phyloP scores from a whole-genome alignment of 53 echinoderm and acorn worm genomes.

The Luidia sarsii region DNA sequence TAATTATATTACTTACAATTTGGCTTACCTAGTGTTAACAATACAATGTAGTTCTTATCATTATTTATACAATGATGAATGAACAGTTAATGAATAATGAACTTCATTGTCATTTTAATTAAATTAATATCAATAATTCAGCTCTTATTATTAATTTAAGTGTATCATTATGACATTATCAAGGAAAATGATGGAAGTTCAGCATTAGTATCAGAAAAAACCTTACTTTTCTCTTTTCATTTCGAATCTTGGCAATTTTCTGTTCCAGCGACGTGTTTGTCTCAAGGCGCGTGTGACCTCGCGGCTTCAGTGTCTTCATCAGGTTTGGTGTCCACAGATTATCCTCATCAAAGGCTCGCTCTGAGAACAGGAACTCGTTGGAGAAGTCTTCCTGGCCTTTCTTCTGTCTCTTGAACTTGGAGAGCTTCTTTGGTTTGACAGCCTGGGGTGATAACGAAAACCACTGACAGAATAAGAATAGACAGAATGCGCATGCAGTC shows the following conservation, averaged over 20 bases:
- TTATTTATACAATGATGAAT: no score
- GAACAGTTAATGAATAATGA: no score
- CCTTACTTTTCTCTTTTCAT: constrained; percentile 79
- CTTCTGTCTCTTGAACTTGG: constrained; percentile 59
- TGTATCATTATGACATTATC: no score
- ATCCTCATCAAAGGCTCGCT: constrained; percentile 70
- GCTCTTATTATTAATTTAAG: no score
- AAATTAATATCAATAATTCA: no score
- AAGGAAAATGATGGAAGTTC: no score
- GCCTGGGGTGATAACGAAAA: constrained; percentile 55
- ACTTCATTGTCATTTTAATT: no score
- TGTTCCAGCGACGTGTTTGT: constrained; percentile 72
- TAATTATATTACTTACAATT: no score
- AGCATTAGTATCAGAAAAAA: no score
- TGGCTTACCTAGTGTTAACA: no score
- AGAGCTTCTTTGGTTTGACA: constrained; percentile 74
- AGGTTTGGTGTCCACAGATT: constrained; percentile 74
- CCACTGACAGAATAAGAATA: not conserved
- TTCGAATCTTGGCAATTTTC: constrained; percentile 84
- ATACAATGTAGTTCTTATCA: no score
- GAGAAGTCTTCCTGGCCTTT: constrained; percentile 72
- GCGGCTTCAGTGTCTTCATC: constrained; percentile 52
- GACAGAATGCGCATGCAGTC: no score
- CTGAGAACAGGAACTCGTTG: constrained; percentile 74
- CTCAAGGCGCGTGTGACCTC: constrained; percentile 34